Conservation (phyloP, 2,113 vertebrate species). For the Brachionichthys hirsutus region DNA sequence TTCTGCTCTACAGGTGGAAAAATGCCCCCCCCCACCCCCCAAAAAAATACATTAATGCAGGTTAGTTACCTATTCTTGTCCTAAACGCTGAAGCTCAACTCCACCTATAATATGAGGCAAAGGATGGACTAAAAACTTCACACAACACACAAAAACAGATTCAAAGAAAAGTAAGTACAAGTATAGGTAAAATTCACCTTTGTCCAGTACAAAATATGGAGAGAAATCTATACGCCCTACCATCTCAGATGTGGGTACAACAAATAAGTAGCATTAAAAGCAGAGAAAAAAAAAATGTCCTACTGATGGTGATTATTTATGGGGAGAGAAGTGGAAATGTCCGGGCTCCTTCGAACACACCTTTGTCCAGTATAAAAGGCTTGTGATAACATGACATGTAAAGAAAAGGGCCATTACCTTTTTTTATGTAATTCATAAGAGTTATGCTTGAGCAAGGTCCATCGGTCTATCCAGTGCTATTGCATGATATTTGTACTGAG, state of each 20-base stretch:
- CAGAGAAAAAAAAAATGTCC: slow-evolving; percentile 51
- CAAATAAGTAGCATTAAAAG: slow-evolving; percentile 62
- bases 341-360: slow-evolving; percentile 66
- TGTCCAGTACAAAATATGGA: slow-evolving; percentile 78
- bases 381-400: slow-evolving; percentile 68
- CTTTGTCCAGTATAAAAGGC: slow-evolving; percentile 80
- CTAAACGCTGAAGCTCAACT: slow-evolving; percentile 66
- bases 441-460: slow-evolving; percentile 72
- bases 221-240: slow-evolving; percentile 68
- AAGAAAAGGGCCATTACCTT: slow-evolving; percentile 65
- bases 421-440: slow-evolving; percentile 68
- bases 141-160: slow-evolving; percentile 36
- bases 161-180: slow-evolving; percentile 45
- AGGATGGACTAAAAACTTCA: slow-evolving; percentile 64
- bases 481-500: slow-evolving; percentile 71
- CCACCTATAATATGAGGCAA: slow-evolving; percentile 55
- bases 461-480: slow-evolving; percentile 79
- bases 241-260: slow-evolving; percentile 65
- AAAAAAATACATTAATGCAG: background rate
- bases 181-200: slow-evolving; percentile 80
- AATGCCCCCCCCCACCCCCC: no score
- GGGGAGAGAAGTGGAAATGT: slow-evolving; percentile 22
- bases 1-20: slow-evolving; percentile 27
- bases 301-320: slow-evolving; percentile 25
- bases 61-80: slow-evolving; percentile 58